A percentile compares a stretch with the other conserved stretches of the same genome.
Evolutionary conservation across 2,888 invertebrate species (phyloP).

Genomic region (Papilio elwesi): DNA sequence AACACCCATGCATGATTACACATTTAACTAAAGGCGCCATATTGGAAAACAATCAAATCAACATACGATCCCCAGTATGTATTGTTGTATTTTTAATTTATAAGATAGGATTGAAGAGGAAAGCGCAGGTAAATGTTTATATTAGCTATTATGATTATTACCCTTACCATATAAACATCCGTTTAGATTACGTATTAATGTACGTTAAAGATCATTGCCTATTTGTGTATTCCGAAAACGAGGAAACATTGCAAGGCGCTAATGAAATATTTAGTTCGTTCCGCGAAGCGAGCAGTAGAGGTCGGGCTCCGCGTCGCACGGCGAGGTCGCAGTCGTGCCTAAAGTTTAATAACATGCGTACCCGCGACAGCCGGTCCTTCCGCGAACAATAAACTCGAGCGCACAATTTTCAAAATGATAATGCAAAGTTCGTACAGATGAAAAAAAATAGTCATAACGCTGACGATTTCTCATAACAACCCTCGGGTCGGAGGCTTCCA

Average conservation of each 20-base stretch:
- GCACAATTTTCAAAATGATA: slow-evolving; percentile 71
- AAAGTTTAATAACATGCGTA: slow-evolving; percentile 55
- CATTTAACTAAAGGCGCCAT: too few species aligned
- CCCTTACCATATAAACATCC: not conserved
- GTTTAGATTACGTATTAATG: not conserved
- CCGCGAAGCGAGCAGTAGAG: slow-evolving; percentile 4
- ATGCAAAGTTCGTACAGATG: slow-evolving; percentile 64
- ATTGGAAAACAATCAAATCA: too few species aligned
- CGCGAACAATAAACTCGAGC: slow-evolving; percentile 68
- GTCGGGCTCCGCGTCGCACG: not conserved
- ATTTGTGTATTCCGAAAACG: slow-evolving; percentile 41
- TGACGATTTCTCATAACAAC: slow-evolving; percentile 80
- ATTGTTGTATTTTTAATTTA: too few species aligned
- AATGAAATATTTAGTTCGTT: slow-evolving; percentile 25
- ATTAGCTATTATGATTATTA: too few species aligned
- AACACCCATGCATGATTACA: too few species aligned
- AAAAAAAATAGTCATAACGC: slow-evolving; percentile 67
- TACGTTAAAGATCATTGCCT: slow-evolving; percentile 2
- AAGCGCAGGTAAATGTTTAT: too few species aligned
- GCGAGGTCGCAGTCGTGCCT: slow-evolving; percentile 65
- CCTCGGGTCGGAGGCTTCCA: slow-evolving; percentile 81
- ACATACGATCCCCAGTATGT: too few species aligned
- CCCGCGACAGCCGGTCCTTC: slow-evolving; percentile 56
- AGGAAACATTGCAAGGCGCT: slow-evolving; percentile 49
- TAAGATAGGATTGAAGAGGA: too few species aligned